phyloP scores from a whole-genome alignment of 1,140 invertebrate genomes.

The Eriocheir sinensis region DNA sequence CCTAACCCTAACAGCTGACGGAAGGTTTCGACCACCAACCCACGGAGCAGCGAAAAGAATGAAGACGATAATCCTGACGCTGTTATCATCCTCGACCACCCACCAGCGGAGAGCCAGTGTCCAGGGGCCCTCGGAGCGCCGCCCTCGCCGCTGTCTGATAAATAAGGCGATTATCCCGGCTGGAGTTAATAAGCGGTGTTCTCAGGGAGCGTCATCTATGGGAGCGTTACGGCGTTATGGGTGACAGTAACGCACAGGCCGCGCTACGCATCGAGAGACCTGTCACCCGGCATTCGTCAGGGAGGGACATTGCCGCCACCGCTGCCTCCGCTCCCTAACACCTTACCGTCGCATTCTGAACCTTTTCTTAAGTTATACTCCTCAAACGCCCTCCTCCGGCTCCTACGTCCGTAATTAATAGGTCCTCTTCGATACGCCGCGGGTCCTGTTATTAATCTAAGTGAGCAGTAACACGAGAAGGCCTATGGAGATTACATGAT shows the following conservation, averaged over 20 bases:
- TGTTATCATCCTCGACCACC: no score
- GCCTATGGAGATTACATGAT: conserved; percentile 9
- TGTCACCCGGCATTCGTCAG: not conserved
- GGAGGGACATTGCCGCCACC: not conserved
- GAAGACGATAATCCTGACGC: no score
- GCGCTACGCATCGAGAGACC: not conserved
- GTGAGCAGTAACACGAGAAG: not conserved
- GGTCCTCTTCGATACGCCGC: not conserved
- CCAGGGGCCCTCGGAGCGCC: not conserved
- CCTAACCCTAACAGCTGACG: no score
- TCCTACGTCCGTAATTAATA: no score
- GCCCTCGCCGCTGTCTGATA: not conserved
- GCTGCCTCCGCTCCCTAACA: not conserved
- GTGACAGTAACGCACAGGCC: not conserved
- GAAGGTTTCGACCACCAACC: no score
- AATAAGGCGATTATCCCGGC: not conserved
- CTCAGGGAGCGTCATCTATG: not conserved
- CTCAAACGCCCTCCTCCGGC: no score
- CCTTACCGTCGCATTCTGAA: not conserved
- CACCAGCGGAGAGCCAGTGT: not conserved
- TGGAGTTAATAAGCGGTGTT: not conserved
- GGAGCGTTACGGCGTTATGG: not conserved
- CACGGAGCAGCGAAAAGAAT: no score
- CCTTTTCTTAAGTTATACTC: not conserved
- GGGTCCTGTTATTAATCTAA: not conserved